phyloP scores from a whole-genome alignment of 2,113 vertebrate species.

The Ictalurus punctatus region DNA sequence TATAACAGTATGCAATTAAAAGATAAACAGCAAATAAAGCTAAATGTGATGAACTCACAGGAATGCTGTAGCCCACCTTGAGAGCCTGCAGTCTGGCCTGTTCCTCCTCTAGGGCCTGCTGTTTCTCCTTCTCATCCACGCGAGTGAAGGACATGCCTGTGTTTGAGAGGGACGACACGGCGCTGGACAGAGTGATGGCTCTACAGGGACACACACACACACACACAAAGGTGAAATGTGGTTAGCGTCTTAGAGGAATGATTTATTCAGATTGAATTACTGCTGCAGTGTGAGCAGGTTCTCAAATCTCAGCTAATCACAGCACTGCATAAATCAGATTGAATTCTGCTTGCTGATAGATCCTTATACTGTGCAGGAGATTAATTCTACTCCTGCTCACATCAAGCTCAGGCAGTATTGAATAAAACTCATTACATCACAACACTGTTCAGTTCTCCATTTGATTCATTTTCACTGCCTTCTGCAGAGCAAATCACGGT shows the following conservation, averaged over 20 bases:
- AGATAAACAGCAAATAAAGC: background rate
- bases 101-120: conserved; percentile 88
- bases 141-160: conserved; percentile 89
- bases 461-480: background rate
- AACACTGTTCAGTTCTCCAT: background rate
- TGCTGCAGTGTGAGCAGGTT: background rate
- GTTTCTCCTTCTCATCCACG: conserved; percentile 91
- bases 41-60: background rate
- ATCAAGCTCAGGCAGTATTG: background rate
- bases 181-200: conserved; percentile 86
- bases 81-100: conserved; percentile 86
- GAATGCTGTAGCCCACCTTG: conserved; percentile 73
- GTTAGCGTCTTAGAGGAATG: background rate
- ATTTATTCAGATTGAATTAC: conserved; percentile 27
- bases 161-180: conserved; percentile 86
- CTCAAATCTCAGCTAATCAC: conserved; percentile 25
- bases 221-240: conserved; percentile 4
- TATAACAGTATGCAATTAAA: background rate
- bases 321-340: conserved; percentile 7
- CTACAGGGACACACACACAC: conserved; percentile 60
- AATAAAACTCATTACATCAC: conserved; percentile 5
- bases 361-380: background rate
- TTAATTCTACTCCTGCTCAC: conserved; percentile 13
- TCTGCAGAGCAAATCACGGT: background rate
- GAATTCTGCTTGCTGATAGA: background rate